Conservation (phyloP, 2,888 invertebrate genomes). For the Oscheius sp. region DNA sequence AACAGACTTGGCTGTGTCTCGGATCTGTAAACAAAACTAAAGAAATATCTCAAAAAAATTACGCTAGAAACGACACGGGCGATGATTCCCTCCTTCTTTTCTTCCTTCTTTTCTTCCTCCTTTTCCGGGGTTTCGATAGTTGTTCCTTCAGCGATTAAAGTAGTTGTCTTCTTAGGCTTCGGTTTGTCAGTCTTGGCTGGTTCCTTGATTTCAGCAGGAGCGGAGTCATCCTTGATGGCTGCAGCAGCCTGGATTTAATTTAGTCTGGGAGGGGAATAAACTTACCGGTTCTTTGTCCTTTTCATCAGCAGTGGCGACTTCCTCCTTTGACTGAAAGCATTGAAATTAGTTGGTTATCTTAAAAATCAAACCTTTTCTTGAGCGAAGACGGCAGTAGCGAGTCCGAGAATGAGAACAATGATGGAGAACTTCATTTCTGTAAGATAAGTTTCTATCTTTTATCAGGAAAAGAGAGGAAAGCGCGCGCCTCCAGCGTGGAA, state of each 20-base stretch:
- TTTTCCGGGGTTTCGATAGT: too few relatives aligned
- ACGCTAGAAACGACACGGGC: not conserved
- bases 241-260: not conserved
- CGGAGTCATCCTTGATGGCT: not conserved
- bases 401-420: not conserved
- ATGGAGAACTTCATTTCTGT: not conserved
- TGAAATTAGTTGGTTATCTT: too few relatives aligned
- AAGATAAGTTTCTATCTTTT: too few relatives aligned
- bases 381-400: not conserved
- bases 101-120: not conserved
- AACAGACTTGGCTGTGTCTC: not conserved
- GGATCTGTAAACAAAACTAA: not conserved
- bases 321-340: not conserved
- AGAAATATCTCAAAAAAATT: not conserved
- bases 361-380: not conserved
- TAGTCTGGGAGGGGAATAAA: not conserved
- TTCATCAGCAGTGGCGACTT: not conserved
- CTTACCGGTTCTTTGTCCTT: not conserved
- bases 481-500: too few relatives aligned
- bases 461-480: too few relatives aligned
- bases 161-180: not conserved
- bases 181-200: not conserved
- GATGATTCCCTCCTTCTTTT: not conserved
- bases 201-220: not conserved
- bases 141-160: not conserved